phyloP scores from a whole-genome alignment of 2,797 vertebrate genomes.

The Dipus sagitta region DNA sequence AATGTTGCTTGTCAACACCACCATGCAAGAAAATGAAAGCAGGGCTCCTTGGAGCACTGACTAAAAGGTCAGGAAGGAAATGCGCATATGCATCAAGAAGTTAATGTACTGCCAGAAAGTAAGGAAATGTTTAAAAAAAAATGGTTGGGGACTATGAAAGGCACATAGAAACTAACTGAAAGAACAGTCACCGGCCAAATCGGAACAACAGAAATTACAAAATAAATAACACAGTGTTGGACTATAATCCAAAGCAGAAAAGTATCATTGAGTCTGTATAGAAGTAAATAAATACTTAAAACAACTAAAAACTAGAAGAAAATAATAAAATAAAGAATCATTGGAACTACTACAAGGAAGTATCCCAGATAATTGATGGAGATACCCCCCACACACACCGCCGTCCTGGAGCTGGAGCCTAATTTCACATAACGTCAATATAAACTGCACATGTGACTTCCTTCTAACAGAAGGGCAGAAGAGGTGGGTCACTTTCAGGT shows the following conservation, averaged over 20 bases:
- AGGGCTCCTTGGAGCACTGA: neutral
- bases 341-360: neutral
- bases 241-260: conserved; percentile 29
- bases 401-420: neutral
- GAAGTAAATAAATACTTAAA: neutral
- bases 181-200: neutral
- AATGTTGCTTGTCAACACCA: neutral
- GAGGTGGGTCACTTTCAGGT: neutral
- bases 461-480: neutral
- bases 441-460: neutral
- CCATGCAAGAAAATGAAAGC: neutral
- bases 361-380: neutral
- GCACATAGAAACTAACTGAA: neutral
- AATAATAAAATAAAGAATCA: too few species aligned
- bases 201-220: neutral
- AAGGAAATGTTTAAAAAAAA: conserved; percentile 16
- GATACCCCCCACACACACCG: neutral
- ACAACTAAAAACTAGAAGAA: too few species aligned
- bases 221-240: neutral
- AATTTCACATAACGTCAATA: neutral
- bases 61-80: neutral
- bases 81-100: neutral
- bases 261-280: neutral
- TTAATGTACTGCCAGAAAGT: neutral
- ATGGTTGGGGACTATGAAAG: neutral